Evolutionary conservation across 2,113 vertebrate species (phyloP), one percentile per base, ranked within the genome.

Genomic region (Anoplopoma fimbria): DNA sequence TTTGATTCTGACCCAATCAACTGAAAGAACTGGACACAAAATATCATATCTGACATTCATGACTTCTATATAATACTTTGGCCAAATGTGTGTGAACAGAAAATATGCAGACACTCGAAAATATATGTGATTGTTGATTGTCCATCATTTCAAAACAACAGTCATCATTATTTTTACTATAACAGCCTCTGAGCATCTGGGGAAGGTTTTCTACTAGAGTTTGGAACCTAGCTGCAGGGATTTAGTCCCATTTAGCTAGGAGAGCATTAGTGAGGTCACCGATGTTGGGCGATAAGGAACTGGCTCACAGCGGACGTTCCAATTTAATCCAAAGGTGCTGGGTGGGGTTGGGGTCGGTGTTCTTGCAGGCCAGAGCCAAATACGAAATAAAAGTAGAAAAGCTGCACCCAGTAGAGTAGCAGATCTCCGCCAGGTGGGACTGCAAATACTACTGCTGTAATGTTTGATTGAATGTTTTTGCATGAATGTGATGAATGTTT

Each of bases 1-100:
- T 31, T 23, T 53, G 10, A 6, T 51, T 51, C 47, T 64, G 53
- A 81, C 51, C 55, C 6, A 15, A 57, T 33, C 4, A 2, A 4
- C 38, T 64, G 57, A 45, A 34, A 72, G 45, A 79, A 62, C 19
- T 38, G n/a, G 40, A 74, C 34, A 65, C 31, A 36, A 55, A 71
- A 72, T 45, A 15, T 67, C 49, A 58, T 1, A 10, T 21, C 4
- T 36, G 21, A 55, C 21, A 38, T 49, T 12, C 34, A 49, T 40
- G 57, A 2, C 23, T 63, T 55, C 75, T 55, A 42, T 27, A 25
- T 63, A 71, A 70, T 34, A 29, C 70, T 19, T 27, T 62, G 14
- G 34, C 19, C 19, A 55, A 68, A n/a, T n/a, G n/a, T n/a, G n/a
- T n/a, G n/a, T n/a, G n/a, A n/a, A n/a, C n/a, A n/a, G 40, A 42